Base-by-base conservation (phyloP, 2,113 vertebrate species). In the Menidia beryllina region DNA sequence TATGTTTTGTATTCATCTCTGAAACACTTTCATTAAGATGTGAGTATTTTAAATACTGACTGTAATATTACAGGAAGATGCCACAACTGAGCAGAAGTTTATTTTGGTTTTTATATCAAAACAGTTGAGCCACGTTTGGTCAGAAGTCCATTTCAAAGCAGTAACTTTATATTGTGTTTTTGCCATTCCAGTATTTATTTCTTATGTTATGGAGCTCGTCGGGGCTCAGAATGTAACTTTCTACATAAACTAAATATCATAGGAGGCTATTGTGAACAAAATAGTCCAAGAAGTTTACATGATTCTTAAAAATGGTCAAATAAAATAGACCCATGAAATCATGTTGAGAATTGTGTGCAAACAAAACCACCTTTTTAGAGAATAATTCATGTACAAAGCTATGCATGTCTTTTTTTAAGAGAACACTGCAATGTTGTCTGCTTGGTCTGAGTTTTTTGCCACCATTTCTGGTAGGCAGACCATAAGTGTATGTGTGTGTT, bases 151-250 rank as follows among this genome's bases (percentile, higher is more conserved):
- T 87, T 80, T 82, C 69, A 72, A 54, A 74, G 78, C 62, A 72
- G 57, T 77, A 72, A 92, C 88, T 93, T 87, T 93, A 81, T 89
- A 88, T 93, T 92, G 89, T 93, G 88, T 92, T 94, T 93, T 95
- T 94, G 92, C 95, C 95, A 95, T 95, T 95, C 93, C 95, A 95
- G 95, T 98, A 98, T 98, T 98, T 98, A 98, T 98, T 94, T 87
- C 38, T 67, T 59, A 74, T 59, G 69, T 93, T 90, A 95, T 93
- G 86, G 95, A 97, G 94, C 96, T 82, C 91, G 87, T 90, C 90
- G 89, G 89, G 95, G 94, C 96, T 97, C 95, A 86, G 96, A 98
- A 98, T 98, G 97, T 98, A 98, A 97, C 96, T 97, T 97, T 98
- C 91, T 98, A 97, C 94, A 95, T 94, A 90, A 95, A 90, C 93